Conservation (phyloP, 1,140 invertebrate species). For the Procambarus virginalis region DNA sequence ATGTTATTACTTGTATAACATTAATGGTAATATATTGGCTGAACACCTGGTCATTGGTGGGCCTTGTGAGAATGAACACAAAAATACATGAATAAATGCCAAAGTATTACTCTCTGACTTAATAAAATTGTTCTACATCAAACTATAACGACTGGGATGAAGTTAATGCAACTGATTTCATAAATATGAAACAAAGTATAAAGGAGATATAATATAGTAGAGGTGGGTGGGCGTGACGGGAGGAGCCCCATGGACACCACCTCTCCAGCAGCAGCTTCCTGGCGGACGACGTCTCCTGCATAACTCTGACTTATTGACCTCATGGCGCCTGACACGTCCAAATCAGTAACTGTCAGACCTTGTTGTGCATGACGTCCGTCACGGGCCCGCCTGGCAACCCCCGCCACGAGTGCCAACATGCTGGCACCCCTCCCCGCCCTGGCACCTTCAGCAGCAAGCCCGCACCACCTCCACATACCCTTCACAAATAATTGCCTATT, state of each 20-base stretch:
- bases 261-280: neutral
- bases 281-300: neutral
- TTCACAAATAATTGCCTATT: neutral
- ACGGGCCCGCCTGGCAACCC: neutral
- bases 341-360: conserved; percentile 4
- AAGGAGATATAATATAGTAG: no score
- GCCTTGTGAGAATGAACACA: neutral
- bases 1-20: neutral
- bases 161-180: neutral
- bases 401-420: neutral
- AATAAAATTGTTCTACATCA: neutral
- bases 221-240: no score
- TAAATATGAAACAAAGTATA: neutral
- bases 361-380: neutral
- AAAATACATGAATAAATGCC: neutral
- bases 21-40: neutral
- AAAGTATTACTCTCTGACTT: neutral
- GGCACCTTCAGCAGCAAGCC: neutral
- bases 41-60: neutral
- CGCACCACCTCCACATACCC: neutral
- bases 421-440: neutral
- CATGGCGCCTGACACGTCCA: neutral
- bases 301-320: neutral
- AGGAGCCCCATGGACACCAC: neutral
- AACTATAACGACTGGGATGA: neutral